Evolutionary conservation across 2,797 vertebrate genomes (phyloP), one percentile per base, ranked within the genome.

Genomic region (Lagorchestes hirsutus): DNA sequence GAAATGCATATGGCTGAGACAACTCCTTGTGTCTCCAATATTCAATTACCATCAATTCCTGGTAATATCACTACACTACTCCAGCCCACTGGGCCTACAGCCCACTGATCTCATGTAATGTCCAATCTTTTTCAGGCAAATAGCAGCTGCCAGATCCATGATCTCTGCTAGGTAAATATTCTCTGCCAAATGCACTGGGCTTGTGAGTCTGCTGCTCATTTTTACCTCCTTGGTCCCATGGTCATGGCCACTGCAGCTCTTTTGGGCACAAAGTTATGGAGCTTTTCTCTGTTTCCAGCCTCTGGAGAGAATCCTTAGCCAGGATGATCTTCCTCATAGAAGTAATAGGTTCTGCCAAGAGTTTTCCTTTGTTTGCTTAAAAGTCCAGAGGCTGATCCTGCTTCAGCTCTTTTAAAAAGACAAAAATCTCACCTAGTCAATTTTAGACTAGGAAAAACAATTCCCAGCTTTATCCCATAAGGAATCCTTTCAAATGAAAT

Each of bases 341-440:
- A 82, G 8, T 40, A 46, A 82, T 24, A 82, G 40, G 22, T 82
- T 82, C n/a, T 82, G 67, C 67, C 67, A 74, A 74, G 67, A 40
- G n/a, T 40, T 74, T 74, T 74, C n/a, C n/a, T 74, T 74, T 74
- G 18, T 40, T 74, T 74, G 62, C 34, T 67, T n/a, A 24, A 67
- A 67, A 74, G n/a, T 40, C 6, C 18, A 0, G 67, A 24, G 16
- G 67, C n/a, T 74, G 67, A 22, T 40, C 67, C 6, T 40, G n/a
- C n/a, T 82, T 82, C 74, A 82, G 74, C 40, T 82, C n/a, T 82
- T 82, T 46, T 74, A 82, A 82, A 82, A 82, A 40, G 74, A n/a
- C 40, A 87, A 87, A 46, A 50, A 87, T 27, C 40, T 87, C 74
- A 46, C 22, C 40, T 87, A 50, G 22, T 50, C 74, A 87, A 50